Conservation (phyloP, 2,797 vertebrate genomes). For the Australoheros facetus region DNA sequence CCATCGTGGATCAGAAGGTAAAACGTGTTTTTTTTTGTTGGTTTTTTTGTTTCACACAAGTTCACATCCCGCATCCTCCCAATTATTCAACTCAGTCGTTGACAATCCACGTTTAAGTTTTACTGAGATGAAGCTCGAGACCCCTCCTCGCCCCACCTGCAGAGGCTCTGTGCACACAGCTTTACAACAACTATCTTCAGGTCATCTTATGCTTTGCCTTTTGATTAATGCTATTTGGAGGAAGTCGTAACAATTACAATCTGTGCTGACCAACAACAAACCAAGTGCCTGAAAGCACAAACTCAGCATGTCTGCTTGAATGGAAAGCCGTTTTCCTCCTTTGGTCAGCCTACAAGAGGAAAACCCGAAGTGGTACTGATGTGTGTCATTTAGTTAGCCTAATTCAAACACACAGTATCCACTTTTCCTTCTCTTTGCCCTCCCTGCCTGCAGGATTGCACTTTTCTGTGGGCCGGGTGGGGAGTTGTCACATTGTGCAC, state of each 20-base stretch:
- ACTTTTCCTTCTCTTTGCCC: neutral
- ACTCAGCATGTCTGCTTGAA: neutral
- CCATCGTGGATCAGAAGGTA: slow-evolving; percentile 94
- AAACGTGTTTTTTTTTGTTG: rapidly evolving
- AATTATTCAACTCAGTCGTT: too few relatives aligned
- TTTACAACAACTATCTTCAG: neutral
- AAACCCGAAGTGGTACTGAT: neutral
- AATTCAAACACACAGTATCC: neutral
- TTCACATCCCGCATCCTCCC: neutral
- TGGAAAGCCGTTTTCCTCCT: neutral
- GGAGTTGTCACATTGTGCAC: neutral
- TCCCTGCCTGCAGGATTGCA: neutral
- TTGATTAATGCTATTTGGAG: neutral
- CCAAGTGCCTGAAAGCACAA: neutral
- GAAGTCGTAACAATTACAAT: neutral
- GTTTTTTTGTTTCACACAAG: neutral
- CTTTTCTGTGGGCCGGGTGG: neutral
- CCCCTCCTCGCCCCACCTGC: neutral
- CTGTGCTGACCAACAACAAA: neutral
- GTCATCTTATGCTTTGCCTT: neutral
- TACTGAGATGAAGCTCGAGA: too few relatives aligned
- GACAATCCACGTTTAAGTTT: too few relatives aligned
- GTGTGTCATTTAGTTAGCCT: neutral
- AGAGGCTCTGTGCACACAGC: neutral
- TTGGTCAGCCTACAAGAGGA: neutral